Percentiles rank a stretch among this genome's conserved stretches.
phyloP scores from a whole-genome alignment of 2,113 vertebrate species.

The Glaucomys volans region DNA sequence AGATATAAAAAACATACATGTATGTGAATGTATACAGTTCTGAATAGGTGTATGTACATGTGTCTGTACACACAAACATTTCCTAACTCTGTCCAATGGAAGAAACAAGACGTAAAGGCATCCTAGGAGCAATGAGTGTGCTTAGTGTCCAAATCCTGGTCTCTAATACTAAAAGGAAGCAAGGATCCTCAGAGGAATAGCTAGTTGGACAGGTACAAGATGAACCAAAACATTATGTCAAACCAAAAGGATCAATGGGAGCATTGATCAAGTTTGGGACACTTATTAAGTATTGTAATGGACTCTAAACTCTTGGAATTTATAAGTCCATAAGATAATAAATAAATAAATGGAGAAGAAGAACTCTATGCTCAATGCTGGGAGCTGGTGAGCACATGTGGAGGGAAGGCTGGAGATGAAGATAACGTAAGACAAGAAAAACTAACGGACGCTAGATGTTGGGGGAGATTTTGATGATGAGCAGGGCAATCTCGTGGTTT shows the following conservation, averaged over 20 bases:
- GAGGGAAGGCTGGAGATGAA: not conserved
- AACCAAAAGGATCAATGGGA: not conserved
- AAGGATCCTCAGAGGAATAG: not conserved
- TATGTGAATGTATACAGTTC: not conserved
- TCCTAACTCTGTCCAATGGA: too few species aligned
- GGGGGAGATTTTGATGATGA: not conserved
- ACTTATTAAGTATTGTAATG: not conserved
- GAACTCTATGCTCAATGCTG: not conserved
- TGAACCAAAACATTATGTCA: not conserved
- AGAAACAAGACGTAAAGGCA: not conserved
- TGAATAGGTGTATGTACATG: not conserved
- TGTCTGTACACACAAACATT: not conserved
- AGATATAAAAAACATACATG: too few species aligned
- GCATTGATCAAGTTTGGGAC: not conserved
- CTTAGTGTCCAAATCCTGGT: not conserved
- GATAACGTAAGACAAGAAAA: not conserved
- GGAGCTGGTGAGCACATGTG: not conserved
- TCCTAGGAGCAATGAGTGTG: not conserved
- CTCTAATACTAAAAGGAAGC: not conserved
- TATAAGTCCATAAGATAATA: not conserved
- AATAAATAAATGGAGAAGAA: not conserved
- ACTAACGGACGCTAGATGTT: not conserved
- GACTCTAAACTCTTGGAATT: not conserved
- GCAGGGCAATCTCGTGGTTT: rapidly evolving
- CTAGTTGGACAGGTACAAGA: rapidly evolving